phyloP scores from a whole-genome alignment of 2,113 vertebrate species.

The Aix galericulata region DNA sequence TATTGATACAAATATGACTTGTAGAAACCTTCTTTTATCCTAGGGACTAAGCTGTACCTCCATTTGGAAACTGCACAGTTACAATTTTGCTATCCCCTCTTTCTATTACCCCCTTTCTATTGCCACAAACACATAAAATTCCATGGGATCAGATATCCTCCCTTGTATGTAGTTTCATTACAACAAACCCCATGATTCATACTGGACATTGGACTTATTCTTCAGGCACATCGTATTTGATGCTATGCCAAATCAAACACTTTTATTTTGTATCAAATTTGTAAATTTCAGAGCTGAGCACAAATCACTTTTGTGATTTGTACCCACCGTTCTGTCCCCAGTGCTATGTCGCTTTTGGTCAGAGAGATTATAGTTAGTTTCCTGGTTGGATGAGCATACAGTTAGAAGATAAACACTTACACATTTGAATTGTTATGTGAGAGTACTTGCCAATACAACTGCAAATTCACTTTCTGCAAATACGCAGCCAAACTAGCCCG shows the following conservation, averaged over 20 bases:
- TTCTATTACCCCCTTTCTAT: neutral
- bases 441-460: slow-evolving; percentile 2
- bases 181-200: neutral
- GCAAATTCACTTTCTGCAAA: neutral
- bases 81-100: neutral
- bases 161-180: neutral
- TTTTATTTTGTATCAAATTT: neutral
- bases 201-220: neutral
- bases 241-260: neutral
- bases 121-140: neutral
- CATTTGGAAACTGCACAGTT: neutral
- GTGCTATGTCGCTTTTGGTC: neutral
- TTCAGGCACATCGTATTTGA: neutral
- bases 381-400: neutral
- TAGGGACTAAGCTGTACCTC: neutral
- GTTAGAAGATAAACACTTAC: slow-evolving; percentile 28
- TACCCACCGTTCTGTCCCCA: neutral
- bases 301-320: neutral
- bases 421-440: slow-evolving; percentile 22
- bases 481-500: neutral
- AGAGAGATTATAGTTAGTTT: slow-evolving; percentile 33
- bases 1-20: slow-evolving; percentile 15
- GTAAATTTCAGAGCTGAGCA: slow-evolving; percentile 3
- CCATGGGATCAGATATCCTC: neutral
- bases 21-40: neutral